Evolutionary conservation across 2,113 vertebrate species (phyloP).

Genomic region (Ptilorrhoa leucosticta): DNA sequence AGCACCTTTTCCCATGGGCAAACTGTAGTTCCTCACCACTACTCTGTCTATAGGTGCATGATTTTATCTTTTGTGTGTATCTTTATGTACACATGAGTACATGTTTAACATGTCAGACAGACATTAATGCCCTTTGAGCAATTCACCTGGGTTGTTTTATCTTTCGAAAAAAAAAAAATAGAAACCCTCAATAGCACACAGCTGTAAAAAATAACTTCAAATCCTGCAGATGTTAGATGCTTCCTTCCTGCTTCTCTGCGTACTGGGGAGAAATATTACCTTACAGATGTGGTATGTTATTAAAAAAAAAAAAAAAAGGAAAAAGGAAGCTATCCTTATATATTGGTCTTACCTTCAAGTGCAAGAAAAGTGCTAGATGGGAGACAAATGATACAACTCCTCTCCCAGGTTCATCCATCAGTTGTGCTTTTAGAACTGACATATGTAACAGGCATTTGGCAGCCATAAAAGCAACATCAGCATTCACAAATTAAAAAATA

Average conservation of each 20-base stretch:
- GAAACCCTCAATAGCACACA: background rate
- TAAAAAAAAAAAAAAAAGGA: background rate
- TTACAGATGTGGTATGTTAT: conserved; percentile 12
- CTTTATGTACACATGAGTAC: background rate
- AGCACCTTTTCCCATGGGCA: background rate
- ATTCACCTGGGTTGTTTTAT: conserved; percentile 39
- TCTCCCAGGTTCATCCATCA: conserved; percentile 19
- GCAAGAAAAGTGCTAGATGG: conserved; percentile 17
- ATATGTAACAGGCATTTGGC: conserved; percentile 38
- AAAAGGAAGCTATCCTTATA: background rate
- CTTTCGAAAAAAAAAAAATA: background rate
- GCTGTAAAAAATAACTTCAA: conserved; percentile 20
- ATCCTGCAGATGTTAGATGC: conserved; percentile 38
- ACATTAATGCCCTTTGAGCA: conserved; percentile 1
- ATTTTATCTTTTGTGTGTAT: background rate
- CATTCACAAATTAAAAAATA: conserved; percentile 46
- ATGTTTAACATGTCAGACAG: conserved; percentile 4
- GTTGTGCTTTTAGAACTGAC: conserved; percentile 14
- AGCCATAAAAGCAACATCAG: conserved; percentile 49
- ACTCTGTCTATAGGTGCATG: background rate
- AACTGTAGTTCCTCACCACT: background rate
- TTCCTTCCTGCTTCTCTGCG: conserved; percentile 28
- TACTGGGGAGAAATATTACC: conserved; percentile 15
- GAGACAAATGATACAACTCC: background rate
- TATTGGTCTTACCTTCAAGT: conserved; percentile 17